Conservation (phyloP, 2,888 invertebrate genomes). For the Miltochrista miniata region DNA sequence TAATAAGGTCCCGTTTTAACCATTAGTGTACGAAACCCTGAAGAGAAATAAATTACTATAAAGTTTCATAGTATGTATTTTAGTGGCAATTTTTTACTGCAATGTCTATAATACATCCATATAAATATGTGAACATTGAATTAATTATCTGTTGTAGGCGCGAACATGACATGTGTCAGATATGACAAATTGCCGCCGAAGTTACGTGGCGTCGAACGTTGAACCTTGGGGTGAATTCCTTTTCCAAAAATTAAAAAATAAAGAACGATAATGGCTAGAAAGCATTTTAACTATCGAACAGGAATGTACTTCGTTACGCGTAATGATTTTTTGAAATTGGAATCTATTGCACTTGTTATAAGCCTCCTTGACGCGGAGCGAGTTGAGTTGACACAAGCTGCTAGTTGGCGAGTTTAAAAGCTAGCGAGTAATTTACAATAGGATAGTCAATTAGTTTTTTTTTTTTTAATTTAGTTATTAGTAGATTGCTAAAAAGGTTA, state of each 20-base stretch:
- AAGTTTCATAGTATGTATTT: neutral
- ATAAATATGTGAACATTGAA: neutral
- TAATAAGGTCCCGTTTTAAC: too few relatives aligned
- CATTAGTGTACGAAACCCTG: neutral
- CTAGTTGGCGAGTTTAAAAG: too few relatives aligned
- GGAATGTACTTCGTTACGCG: too few relatives aligned
- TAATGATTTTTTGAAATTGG: too few relatives aligned
- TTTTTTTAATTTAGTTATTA: too few relatives aligned
- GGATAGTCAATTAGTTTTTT: too few relatives aligned
- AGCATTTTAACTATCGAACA: too few relatives aligned
- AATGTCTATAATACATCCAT: neutral
- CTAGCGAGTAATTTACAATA: too few relatives aligned
- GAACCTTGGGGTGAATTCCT: neutral
- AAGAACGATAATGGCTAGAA: neutral
- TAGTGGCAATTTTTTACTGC: neutral
- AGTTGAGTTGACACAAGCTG: too few relatives aligned
- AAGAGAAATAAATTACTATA: neutral
- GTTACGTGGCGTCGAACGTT: neutral
- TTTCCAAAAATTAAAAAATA: slow-evolving; percentile 2
- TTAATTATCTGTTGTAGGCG: neutral
- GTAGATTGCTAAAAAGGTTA: too few relatives aligned
- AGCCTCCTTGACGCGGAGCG: too few relatives aligned
- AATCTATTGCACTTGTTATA: too few relatives aligned
- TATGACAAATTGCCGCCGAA: slow-evolving; percentile 18
- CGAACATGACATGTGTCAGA: slow-evolving; percentile 29